Evolutionary conservation across 1,140 invertebrate genomes (phyloP).

Genomic region (Zaprionus davidi): DNA sequence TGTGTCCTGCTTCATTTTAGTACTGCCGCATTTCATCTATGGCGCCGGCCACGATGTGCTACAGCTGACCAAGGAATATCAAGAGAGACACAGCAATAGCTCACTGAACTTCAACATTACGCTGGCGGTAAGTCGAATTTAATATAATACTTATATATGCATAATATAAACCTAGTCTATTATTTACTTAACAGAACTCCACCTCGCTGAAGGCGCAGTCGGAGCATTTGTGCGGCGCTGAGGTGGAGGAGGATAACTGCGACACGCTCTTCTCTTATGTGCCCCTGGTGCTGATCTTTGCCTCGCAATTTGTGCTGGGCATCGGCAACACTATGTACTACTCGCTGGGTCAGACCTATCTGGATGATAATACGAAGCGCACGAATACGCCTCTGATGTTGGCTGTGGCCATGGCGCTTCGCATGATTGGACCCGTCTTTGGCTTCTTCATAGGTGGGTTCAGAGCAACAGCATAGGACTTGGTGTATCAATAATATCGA

Average conservation of each 20-base stretch:
- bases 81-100: slow-evolving; percentile 41
- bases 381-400: slow-evolving; percentile 88
- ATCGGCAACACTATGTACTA: slow-evolving; percentile 89
- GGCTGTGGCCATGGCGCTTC: slow-evolving; percentile 76
- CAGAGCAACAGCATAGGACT: not conserved
- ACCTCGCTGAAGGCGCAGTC: slow-evolving; percentile 29
- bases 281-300: slow-evolving; percentile 88
- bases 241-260: slow-evolving; percentile 77
- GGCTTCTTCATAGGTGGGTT: slow-evolving; percentile 76
- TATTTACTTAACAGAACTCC: slow-evolving; percentile 40
- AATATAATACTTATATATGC: not conserved
- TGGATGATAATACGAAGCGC: slow-evolving; percentile 90
- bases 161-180: not conserved
- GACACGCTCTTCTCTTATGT: slow-evolving; percentile 85
- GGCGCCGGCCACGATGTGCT: slow-evolving; percentile 87
- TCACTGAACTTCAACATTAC: slow-evolving; percentile 33
- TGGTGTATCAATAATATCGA: not conserved
- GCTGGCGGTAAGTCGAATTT: slow-evolving; percentile 41
- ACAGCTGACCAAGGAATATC: slow-evolving; percentile 84
- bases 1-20: slow-evolving; percentile 88
- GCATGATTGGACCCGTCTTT: slow-evolving; percentile 81
- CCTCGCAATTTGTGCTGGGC: slow-evolving; percentile 89
- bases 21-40: slow-evolving; percentile 89
- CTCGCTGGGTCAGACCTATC: slow-evolving; percentile 88
- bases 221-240: slow-evolving; percentile 68